Percentiles rank a stretch among this genome's conserved stretches.
These are phyloP conservation scores for Drosophila bocki DNA, from an alignment of 1,140 invertebrate species.

Conservation along the genomic window DNA sequence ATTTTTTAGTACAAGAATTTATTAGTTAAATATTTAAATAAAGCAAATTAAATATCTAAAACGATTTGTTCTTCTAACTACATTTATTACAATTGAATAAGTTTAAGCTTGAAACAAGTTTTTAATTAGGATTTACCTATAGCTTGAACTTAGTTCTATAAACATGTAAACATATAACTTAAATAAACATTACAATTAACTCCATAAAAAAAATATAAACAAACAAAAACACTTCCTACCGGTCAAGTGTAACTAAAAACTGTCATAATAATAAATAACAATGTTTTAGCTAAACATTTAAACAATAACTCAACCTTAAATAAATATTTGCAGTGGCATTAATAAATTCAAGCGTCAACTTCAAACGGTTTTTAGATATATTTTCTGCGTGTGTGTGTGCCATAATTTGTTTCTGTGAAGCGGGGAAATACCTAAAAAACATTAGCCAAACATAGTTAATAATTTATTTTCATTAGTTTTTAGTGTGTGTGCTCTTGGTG, in stretches of 20 bases:
- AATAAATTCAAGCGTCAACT: slow-evolving; percentile 15
- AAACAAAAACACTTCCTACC: not conserved
- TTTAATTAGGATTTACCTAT: rapidly evolving
- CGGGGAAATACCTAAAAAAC: slow-evolving; percentile 8
- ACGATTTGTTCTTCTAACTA: not conserved
- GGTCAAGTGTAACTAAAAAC: not conserved
- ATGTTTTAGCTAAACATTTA: slow-evolving; percentile 6
- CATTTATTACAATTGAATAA: not conserved
- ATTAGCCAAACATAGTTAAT: slow-evolving; percentile 37
- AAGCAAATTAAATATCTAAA: not conserved
- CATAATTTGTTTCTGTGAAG: not conserved
- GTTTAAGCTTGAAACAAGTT: not conserved
- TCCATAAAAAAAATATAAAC: not conserved
- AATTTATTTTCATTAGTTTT: slow-evolving; percentile 45
- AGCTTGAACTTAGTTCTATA: too few species aligned
- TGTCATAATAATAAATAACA: not conserved
- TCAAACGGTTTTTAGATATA: slow-evolving; percentile 18
- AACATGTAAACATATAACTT: too few species aligned
- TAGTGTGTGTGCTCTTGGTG: not conserved
- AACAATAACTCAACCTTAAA: slow-evolving; percentile 15
- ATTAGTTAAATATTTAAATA: not conserved
- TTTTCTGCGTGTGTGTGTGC: slow-evolving; percentile 13
- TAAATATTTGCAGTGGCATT: slow-evolving; percentile 17
- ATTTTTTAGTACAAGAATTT: not conserved
- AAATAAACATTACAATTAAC: not conserved